A percentile compares a stretch with the other conserved stretches of the same genome.
Evolutionary conservation across 2,113 vertebrate species (phyloP).

Genomic region (Leptobrachium ailaonicum): DNA sequence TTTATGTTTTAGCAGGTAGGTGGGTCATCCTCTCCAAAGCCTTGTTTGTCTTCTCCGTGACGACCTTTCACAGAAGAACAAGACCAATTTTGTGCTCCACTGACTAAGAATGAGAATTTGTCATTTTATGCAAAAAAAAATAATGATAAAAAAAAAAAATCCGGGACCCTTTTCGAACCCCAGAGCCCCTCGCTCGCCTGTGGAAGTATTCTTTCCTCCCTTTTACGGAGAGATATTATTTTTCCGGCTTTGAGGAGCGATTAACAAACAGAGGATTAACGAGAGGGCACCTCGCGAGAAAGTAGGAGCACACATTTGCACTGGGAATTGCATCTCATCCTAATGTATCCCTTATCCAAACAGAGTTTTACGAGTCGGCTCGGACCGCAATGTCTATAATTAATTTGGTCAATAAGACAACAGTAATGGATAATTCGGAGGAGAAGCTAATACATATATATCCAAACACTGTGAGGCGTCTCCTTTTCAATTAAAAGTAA

Average conservation of each 20-base stretch:
- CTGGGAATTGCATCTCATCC: constrained; percentile 62
- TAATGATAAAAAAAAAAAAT: constrained; percentile 57
- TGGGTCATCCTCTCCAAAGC: constrained; percentile 58
- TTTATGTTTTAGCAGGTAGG: constrained; percentile 30
- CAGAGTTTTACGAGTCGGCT: constrained; percentile 56
- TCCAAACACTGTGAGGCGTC: constrained; percentile 53
- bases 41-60: constrained; percentile 61
- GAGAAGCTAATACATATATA: constrained; percentile 59
- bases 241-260: constrained; percentile 21
- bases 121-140: constrained; percentile 77
- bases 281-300: constrained; percentile 36
- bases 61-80: constrained; percentile 73
- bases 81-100: constrained; percentile 81
- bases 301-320: constrained; percentile 54
- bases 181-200: neutral
- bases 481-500: constrained; percentile 58
- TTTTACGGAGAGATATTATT: constrained; percentile 28
- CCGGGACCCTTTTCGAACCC: neutral
- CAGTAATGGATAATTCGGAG: constrained; percentile 58
- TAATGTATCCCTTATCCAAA: constrained; percentile 61
- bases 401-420: constrained; percentile 60
- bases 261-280: constrained; percentile 42
- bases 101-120: constrained; percentile 76
- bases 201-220: neutral
- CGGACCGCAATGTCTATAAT: constrained; percentile 59